A percentile compares a stretch with the other conserved stretches of the same genome.
These are phyloP conservation scores for Ganaspis brasiliensis DNA, from an alignment of 2,888 invertebrate species.

Conservation along the genomic window DNA sequence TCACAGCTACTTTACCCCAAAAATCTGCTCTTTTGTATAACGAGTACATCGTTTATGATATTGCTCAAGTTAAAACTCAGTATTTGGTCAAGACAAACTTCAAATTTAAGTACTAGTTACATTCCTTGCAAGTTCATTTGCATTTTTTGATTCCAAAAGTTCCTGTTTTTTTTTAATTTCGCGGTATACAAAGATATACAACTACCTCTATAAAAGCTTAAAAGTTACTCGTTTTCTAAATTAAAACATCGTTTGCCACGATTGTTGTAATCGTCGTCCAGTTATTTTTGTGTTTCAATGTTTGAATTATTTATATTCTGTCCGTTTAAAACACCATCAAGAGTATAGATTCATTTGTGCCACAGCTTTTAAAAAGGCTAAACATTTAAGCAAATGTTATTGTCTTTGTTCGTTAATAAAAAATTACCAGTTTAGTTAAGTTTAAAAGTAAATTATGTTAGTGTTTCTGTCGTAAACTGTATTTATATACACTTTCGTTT, in stretches of 20 bases:
- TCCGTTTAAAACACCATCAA: neutral
- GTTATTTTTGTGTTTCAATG: neutral
- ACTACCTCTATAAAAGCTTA: neutral
- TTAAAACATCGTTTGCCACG: neutral
- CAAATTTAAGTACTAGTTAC: slow-evolving; percentile 86
- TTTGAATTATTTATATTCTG: neutral
- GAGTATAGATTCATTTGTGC: neutral
- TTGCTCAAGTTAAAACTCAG: slow-evolving; percentile 94
- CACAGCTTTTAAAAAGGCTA: neutral
- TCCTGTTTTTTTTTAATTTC: neutral
- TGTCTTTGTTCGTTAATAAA: neutral
- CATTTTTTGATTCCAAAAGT: neutral
- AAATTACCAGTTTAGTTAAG: neutral
- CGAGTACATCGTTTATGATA: slow-evolving; percentile 97
- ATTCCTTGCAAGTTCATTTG: neutral
- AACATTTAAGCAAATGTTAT: slow-evolving; percentile 27
- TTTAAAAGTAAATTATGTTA: neutral
- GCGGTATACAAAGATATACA: neutral
- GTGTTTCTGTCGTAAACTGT: neutral
- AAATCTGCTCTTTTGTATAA: slow-evolving; percentile 90
- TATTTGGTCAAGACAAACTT: slow-evolving; percentile 95
- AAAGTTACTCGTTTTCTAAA: neutral
- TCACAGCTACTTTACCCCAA: slow-evolving; percentile 77
- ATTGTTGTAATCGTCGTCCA: neutral
- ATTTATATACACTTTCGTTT: slow-evolving; percentile 2